Base-by-base conservation (phyloP, 2,888 invertebrate genomes). In the Drosophila niveifrons region DNA sequence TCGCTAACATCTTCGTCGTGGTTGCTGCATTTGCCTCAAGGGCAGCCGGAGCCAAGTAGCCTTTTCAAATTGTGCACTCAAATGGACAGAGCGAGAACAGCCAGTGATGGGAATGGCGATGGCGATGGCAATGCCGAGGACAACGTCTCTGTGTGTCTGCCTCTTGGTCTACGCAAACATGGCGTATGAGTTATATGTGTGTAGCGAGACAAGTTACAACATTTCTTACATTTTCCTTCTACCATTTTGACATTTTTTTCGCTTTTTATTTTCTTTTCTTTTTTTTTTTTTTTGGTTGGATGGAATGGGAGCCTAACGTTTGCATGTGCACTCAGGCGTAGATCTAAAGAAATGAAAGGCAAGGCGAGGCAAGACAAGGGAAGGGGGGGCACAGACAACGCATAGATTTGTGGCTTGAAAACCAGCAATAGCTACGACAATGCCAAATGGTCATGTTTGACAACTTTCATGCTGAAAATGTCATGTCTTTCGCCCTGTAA, bases 1-100 rank as follows among this genome's bases (percentile, higher is more conserved):
- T 56, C 36, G 28, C 34, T 39, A 28, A 36, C 46, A 34, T 50
- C 69, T 44, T 57, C 36, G 53, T 29, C 34, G 57, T 66, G 47
- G 57, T 10, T 28, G 56, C 51, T 57, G 62, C 62, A 76, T 51
- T 65, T 66, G 68, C 79, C 78, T 82, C 77, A 85, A 78, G 87
- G 81, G 57, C 65, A 76, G 52, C 66, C 36, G 36, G 47, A 79
- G 73, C 74, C 67, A 88, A 89, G 87, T 89, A 89, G 85, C 88
- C 88, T 78, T 89, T 88, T 89, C 72, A 87, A 89, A 82, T 71
- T 84, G 85, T 82, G 85, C 85, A 89, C 89, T 85, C 80, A 87
- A 84, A 84, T 84, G 88, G 88, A 82, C 82, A 72, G 65, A 77
- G 66, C 75, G 61, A 84, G 84, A 78, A 81, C 81, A 72, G 64